Evolutionary conservation across 1,140 invertebrate species (phyloP).

Genomic region (Hylaeus volcanicus): DNA sequence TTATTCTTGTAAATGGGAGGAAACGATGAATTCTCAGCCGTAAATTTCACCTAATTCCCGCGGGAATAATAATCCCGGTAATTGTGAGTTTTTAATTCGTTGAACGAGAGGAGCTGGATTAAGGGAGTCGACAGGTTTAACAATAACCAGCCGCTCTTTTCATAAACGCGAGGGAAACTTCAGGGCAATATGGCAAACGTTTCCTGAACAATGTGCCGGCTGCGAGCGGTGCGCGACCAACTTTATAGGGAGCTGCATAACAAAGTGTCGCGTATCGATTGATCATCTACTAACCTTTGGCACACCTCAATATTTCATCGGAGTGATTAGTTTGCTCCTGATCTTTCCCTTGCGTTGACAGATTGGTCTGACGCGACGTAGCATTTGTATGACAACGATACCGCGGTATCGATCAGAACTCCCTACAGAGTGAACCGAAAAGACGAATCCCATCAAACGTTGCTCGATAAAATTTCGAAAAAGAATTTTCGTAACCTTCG

Average conservation of each 20-base stretch:
- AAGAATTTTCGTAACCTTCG: no score
- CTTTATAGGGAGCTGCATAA: slow-evolving; percentile 8
- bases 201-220: slow-evolving; percentile 8
- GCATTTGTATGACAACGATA: background rate
- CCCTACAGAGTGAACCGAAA: no score
- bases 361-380: background rate
- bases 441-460: no score
- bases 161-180: slow-evolving; percentile 11
- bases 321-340: slow-evolving; percentile 4
- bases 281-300: slow-evolving; percentile 38
- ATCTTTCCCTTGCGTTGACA: background rate
- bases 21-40: no score
- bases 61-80: background rate
- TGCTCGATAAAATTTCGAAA: no score
- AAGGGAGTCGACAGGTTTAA: background rate
- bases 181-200: slow-evolving; percentile 14
- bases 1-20: no score
- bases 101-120: background rate
- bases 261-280: slow-evolving; percentile 33
- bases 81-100: background rate
- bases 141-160: slow-evolving; percentile 11
- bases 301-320: slow-evolving; percentile 29
- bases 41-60: background rate
- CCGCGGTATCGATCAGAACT: no score
- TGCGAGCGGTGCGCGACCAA: background rate